These are phyloP conservation scores for Halcyon leucocephala DNA, from an alignment of 2,797 vertebrate genomes.

Conservation along the genomic window DNA sequence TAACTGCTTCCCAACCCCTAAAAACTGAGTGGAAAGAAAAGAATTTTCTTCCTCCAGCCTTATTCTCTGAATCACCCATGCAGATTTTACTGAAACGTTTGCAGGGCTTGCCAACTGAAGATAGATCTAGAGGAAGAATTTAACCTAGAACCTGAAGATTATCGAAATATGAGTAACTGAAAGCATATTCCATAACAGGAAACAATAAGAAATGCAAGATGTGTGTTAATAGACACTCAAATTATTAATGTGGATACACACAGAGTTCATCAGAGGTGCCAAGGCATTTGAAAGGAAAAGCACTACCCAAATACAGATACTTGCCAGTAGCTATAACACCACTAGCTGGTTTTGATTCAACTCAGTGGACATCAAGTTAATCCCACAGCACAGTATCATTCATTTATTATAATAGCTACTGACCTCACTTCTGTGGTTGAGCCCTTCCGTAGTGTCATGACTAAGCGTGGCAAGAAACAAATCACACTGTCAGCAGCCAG, in stretches of 20 bases:
- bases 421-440: slow-evolving; percentile 12
- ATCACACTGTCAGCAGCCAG: slow-evolving; percentile 14
- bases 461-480: slow-evolving; percentile 7
- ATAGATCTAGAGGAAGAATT: not conserved
- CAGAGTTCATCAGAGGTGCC: not conserved
- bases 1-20: not conserved
- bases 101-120: not conserved
- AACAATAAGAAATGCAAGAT: not conserved
- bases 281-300: not conserved
- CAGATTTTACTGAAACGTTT: not conserved
- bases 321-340: not conserved
- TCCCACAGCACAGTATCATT: slow-evolving; percentile 2
- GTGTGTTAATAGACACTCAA: not conserved
- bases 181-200: not conserved
- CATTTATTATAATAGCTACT: not conserved
- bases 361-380: not conserved
- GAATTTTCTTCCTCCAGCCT: not conserved
- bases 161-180: not conserved
- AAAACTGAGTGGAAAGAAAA: not conserved
- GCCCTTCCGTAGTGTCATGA: not conserved
- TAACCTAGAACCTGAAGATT: not conserved
- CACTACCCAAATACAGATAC: not conserved
- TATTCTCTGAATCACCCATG: not conserved
- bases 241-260: not conserved
- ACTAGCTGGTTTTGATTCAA: not conserved